These are phyloP conservation scores for Ichneumoninae sp. DNA, from an alignment of 2,888 invertebrate genomes.

Conservation along the genomic window DNA sequence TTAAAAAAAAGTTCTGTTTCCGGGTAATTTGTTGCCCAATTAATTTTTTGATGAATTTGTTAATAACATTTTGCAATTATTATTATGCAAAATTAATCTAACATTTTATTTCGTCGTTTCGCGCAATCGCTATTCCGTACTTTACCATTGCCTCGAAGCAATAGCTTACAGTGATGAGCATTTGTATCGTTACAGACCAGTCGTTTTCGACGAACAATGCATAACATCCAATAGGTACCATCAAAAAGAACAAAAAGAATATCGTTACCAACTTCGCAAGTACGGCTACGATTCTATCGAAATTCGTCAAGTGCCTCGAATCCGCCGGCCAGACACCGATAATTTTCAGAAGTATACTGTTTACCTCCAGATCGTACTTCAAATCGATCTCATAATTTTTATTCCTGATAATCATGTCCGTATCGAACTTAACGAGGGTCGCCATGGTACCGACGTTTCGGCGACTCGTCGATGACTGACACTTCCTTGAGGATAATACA, in stretches of 20 bases:
- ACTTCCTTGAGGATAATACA: not conserved
- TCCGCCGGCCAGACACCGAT: not conserved
- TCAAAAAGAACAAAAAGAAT: not conserved
- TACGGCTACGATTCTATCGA: not conserved
- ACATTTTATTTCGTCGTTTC: constrained; percentile 27
- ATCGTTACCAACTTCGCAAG: not conserved
- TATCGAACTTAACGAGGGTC: not conserved
- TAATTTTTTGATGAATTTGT: too few species aligned
- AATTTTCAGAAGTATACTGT: not conserved
- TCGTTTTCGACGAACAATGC: not conserved
- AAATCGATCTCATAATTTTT: not conserved
- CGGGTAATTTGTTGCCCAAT: too few species aligned
- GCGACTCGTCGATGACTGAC: not conserved
- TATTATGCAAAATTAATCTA: too few species aligned
- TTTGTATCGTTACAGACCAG: not conserved
- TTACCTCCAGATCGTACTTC: not conserved
- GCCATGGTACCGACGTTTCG: not conserved
- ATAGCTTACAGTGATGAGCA: constrained; percentile 33
- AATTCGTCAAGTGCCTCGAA: not conserved
- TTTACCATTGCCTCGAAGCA: constrained; percentile 54
- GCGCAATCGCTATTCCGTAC: constrained; percentile 52
- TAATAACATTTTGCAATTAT: too few species aligned
- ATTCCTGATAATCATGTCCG: not conserved
- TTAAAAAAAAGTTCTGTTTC: too few species aligned
- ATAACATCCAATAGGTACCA: not conserved